These are phyloP conservation scores for Lutjanus argentimaculatus DNA, from an alignment of 2,797 vertebrate genomes.

Conservation along the genomic window DNA sequence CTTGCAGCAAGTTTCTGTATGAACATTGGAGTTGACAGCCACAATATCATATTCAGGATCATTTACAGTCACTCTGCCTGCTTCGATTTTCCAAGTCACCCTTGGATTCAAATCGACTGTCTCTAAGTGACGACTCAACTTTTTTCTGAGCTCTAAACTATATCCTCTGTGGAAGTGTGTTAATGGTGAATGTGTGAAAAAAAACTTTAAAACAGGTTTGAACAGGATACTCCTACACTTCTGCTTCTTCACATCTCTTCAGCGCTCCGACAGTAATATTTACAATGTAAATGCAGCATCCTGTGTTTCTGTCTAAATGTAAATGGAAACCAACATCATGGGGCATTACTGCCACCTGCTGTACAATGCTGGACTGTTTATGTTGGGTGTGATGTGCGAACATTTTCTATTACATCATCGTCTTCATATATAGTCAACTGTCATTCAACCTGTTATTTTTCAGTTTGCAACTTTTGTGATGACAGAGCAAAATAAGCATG, in stretches of 20 bases:
- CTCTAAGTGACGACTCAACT: background rate
- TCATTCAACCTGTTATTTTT: background rate
- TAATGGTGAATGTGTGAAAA: background rate
- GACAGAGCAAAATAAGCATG: background rate
- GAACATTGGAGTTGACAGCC: background rate
- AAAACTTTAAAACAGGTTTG: background rate
- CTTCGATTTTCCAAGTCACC: background rate
- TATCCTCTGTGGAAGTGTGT: background rate
- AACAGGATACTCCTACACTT: background rate
- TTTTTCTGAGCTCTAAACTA: background rate
- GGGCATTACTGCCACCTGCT: conserved; percentile 60
- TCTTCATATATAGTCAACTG: background rate
- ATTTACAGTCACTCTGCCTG: background rate
- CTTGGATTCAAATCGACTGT: background rate
- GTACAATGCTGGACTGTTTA: background rate
- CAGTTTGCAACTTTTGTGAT: background rate
- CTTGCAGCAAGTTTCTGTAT: background rate
- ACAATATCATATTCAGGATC: background rate
- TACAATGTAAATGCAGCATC: background rate
- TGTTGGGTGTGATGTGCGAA: background rate
- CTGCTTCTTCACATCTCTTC: background rate
- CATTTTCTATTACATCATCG: background rate
- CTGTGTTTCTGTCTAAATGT: background rate
- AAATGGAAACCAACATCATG: background rate
- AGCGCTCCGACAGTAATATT: background rate